These are phyloP conservation scores for Latrodectus elegans DNA, from an alignment of 2,888 invertebrate species.

Conservation along the genomic window DNA sequence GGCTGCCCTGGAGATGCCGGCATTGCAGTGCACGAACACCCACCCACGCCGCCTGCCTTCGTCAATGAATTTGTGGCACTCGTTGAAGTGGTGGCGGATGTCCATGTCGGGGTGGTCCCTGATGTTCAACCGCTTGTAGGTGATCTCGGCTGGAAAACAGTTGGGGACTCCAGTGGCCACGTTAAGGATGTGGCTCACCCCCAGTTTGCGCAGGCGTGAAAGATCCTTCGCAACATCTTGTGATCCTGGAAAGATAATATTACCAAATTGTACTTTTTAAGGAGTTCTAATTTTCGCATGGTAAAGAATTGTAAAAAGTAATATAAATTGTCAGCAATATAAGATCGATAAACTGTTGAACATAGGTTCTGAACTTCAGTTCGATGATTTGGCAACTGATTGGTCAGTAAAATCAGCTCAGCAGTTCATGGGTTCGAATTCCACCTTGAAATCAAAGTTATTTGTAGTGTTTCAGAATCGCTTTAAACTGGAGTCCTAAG, in stretches of 20 bases:
- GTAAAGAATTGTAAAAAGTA: too few relatives aligned
- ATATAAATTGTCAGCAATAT: too few relatives aligned
- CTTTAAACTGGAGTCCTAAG: too few relatives aligned
- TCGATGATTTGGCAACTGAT: too few relatives aligned
- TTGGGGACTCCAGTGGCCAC: conserved; percentile 74
- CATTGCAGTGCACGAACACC: conserved; percentile 76
- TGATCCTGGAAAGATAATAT: conserved; percentile 72
- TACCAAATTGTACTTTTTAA: too few relatives aligned
- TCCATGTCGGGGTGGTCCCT: conserved; percentile 72
- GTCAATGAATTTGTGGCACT: conserved; percentile 74
- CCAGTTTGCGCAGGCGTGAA: conserved; percentile 72
- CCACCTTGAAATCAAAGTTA: too few relatives aligned
- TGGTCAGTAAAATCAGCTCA: too few relatives aligned
- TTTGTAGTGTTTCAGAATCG: too few relatives aligned
- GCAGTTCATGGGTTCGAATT: too few relatives aligned
- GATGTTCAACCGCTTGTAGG: conserved; percentile 73
- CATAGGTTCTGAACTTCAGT: too few relatives aligned
- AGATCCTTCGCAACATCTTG: conserved; percentile 75
- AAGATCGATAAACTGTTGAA: too few relatives aligned
- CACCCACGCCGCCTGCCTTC: conserved; percentile 72
- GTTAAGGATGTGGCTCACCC: conserved; percentile 75
- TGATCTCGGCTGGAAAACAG: conserved; percentile 73
- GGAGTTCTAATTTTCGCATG: too few relatives aligned
- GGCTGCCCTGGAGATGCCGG: conserved; percentile 75
- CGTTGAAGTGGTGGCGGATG: conserved; percentile 55